phyloP scores from a whole-genome alignment of 2,113 vertebrate genomes.

The Coreoperca whiteheadi region DNA sequence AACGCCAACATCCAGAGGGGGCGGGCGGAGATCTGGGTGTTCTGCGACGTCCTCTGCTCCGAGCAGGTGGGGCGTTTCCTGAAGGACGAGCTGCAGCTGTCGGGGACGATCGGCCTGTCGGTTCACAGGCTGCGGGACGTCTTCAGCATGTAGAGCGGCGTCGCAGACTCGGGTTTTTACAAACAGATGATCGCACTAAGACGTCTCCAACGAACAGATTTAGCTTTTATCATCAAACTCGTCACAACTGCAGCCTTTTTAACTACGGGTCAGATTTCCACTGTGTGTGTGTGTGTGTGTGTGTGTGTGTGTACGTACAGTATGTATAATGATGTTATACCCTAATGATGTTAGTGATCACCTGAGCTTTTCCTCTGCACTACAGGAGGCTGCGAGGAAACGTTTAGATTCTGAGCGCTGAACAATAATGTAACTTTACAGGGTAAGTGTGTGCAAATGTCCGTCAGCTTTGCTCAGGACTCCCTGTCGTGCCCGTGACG shows the following conservation, averaged over 20 bases:
- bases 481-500: too few species aligned
- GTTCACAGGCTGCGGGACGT: constrained; percentile 87
- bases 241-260: not conserved
- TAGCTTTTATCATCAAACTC: not conserved
- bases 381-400: too few species aligned
- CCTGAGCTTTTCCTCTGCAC: too few species aligned
- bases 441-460: too few species aligned
- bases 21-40: constrained; percentile 91
- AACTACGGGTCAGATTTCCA: too few species aligned
- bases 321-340: too few species aligned
- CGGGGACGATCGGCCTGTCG: constrained; percentile 86
- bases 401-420: too few species aligned
- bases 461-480: too few species aligned
- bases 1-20: constrained; percentile 92
- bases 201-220: not conserved
- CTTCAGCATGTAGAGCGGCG: constrained; percentile 81
- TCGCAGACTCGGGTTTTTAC: not conserved
- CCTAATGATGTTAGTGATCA: too few species aligned
- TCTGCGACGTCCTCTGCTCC: constrained; percentile 90
- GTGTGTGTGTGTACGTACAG: too few species aligned
- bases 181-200: not conserved
- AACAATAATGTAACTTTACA: too few species aligned
- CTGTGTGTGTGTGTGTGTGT: too few species aligned
- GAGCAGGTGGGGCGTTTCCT: constrained; percentile 90
- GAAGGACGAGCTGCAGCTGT: constrained; percentile 87